Percentiles rank a stretch among this genome's conserved stretches.
These are phyloP conservation scores for Poecilia wingei DNA, from an alignment of 2,797 vertebrate genomes.

Conservation along the genomic window DNA sequence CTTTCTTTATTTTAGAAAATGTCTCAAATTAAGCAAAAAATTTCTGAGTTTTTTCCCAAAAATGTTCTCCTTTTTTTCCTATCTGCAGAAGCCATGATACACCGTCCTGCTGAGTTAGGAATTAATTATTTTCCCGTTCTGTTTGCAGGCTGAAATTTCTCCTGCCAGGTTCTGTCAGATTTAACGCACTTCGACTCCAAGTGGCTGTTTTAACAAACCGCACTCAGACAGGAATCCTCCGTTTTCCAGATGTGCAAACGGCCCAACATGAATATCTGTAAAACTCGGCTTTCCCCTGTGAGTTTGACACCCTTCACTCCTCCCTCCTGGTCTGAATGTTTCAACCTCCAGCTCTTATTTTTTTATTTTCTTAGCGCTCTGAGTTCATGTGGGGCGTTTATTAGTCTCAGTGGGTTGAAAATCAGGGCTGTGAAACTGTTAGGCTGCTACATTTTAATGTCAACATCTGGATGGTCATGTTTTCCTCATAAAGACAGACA, in stretches of 20 bases:
- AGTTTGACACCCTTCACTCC: constrained; percentile 37
- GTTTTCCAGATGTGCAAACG: constrained; percentile 44
- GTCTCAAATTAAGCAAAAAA: too few species aligned
- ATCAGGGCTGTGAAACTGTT: constrained; percentile 31
- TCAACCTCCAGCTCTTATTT: neutral
- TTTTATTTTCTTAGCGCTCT: constrained; percentile 14
- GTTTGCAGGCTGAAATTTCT: neutral
- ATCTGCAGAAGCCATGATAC: too few species aligned
- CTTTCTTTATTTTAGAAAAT: too few species aligned
- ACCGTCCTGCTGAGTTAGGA: neutral
- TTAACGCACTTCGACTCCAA: constrained; percentile 23
- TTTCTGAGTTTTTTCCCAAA: neutral
- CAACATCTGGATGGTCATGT: neutral
- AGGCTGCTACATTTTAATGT: constrained; percentile 30
- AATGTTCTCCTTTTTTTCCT: neutral
- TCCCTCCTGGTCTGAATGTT: neutral
- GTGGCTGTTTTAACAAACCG: constrained; percentile 47
- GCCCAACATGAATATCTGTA: constrained; percentile 52
- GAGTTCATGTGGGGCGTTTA: neutral
- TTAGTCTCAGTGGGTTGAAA: constrained; percentile 26
- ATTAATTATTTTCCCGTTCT: neutral
- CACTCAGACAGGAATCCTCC: constrained; percentile 26
- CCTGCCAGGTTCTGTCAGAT: constrained; percentile 39
- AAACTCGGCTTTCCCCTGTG: constrained; percentile 35
- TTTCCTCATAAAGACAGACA: neutral